Evolutionary conservation across 2,888 invertebrate genomes (phyloP).

Genomic region (Punctoribates punctum): DNA sequence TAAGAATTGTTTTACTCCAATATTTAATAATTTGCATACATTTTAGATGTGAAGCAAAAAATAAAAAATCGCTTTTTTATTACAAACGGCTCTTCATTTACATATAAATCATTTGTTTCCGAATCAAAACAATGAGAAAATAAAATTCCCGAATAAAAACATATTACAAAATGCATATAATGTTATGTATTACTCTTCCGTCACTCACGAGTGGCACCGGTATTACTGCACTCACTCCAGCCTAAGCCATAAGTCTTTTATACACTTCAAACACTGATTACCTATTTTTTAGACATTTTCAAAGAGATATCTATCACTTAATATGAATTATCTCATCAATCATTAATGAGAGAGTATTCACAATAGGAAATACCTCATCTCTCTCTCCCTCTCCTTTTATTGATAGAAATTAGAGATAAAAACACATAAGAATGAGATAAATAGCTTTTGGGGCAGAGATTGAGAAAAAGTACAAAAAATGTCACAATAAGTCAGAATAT

Average conservation of each 20-base stretch:
- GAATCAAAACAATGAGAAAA: not conserved
- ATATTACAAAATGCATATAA: not conserved
- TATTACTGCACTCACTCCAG: not conserved
- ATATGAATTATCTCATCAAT: constrained; percentile 21
- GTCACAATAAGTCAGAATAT: not conserved
- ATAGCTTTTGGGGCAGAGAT: not conserved
- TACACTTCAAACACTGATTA: not conserved
- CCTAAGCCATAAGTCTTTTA: too few species aligned
- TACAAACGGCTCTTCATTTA: not conserved
- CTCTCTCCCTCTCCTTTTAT: too few species aligned
- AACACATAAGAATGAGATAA: not conserved
- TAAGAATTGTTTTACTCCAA: not conserved
- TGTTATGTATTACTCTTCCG: not conserved
- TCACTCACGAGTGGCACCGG: constrained; percentile 8
- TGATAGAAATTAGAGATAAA: not conserved
- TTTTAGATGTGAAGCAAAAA: not conserved
- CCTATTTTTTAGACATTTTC: constrained; percentile 5
- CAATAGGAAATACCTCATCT: not conserved
- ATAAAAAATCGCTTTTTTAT: not conserved
- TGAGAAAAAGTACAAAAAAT: not conserved
- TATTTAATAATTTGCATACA: not conserved
- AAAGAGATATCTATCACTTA: constrained; percentile 17
- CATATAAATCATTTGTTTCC: not conserved
- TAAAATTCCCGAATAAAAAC: not conserved
- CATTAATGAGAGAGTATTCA: not conserved